Evolutionary conservation across 2,888 invertebrate genomes (phyloP).

Genomic region (Sepioteuthis lessoniana): DNA sequence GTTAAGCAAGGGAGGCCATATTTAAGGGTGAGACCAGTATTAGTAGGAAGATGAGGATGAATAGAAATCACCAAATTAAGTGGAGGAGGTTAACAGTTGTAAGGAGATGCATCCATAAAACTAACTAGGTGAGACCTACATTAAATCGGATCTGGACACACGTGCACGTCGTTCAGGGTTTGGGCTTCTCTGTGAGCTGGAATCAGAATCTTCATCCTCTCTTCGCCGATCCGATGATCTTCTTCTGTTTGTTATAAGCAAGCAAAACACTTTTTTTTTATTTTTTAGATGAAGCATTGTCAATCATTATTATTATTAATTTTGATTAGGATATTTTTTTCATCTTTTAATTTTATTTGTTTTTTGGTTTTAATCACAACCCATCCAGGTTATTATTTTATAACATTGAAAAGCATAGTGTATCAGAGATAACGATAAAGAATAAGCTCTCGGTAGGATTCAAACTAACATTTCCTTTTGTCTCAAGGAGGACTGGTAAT

Average conservation of each 20-base stretch:
- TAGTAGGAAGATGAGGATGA: not conserved
- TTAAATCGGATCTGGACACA: conserved; percentile 10
- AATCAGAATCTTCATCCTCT: conserved; percentile 23
- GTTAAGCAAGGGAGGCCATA: not conserved
- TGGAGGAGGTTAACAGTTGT: not conserved
- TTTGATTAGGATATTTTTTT: too few relatives aligned
- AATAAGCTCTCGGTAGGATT: too few relatives aligned
- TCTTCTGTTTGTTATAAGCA: conserved; percentile 33
- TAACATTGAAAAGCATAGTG: too few relatives aligned
- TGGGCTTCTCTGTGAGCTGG: conserved; percentile 21
- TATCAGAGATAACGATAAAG: too few relatives aligned
- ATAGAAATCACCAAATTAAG: not conserved
- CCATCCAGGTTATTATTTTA: too few relatives aligned
- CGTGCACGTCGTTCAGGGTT: conserved; percentile 13
- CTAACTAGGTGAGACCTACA: conserved; percentile 33
- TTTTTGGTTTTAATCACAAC: too few relatives aligned
- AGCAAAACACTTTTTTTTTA: not conserved
- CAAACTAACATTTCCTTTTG: too few relatives aligned
- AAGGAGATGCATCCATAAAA: conserved; percentile 20
- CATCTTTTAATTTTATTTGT: too few relatives aligned
- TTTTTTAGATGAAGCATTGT: too few relatives aligned
- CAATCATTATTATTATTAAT: too few relatives aligned
- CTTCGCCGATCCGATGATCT: conserved; percentile 33
- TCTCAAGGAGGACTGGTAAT: too few relatives aligned
- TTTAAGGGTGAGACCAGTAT: not conserved